phyloP scores from a whole-genome alignment of 2,888 invertebrate genomes.

The Agapetus fuscipes region DNA sequence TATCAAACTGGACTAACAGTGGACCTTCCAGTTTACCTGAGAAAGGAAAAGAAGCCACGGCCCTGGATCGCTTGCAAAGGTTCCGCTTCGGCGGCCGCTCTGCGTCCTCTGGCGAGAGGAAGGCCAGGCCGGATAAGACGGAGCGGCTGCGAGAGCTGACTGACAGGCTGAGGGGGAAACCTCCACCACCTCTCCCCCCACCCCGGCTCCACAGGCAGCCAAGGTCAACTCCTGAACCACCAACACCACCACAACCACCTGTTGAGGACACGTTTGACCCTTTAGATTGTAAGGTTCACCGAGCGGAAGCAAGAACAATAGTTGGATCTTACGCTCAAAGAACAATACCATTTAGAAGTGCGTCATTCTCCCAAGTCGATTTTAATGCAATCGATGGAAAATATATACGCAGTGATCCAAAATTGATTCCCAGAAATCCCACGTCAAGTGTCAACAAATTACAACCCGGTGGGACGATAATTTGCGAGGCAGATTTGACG shows the following conservation, averaged over 20 bases:
- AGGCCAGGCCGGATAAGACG: conserved; percentile 29
- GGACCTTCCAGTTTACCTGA: no score
- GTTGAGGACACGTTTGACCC: conserved; percentile 33
- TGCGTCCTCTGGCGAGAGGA: conserved; percentile 39
- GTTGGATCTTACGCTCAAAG: conserved; percentile 54
- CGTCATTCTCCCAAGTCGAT: conserved; percentile 82
- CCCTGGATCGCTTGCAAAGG: conserved; percentile 75
- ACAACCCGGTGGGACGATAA: conserved; percentile 7
- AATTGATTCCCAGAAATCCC: neutral
- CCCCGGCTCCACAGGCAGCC: conserved; percentile 36
- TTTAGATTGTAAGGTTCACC: conserved; percentile 42
- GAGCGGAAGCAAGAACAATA: conserved; percentile 50
- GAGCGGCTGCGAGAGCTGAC: conserved; percentile 67
- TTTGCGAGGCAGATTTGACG: conserved; percentile 26
- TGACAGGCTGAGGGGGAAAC: conserved; percentile 58
- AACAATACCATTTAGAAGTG: conserved; percentile 68
- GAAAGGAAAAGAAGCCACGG: no score
- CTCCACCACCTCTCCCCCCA: conserved; percentile 29
- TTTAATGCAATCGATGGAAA: conserved; percentile 55
- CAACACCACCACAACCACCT: conserved; percentile 45
- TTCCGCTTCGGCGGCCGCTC: conserved; percentile 59
- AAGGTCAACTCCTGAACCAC: conserved; percentile 44
- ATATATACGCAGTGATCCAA: conserved; percentile 36
- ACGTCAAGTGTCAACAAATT: conserved; percentile 4
- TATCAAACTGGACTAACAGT: no score